A percentile compares a stretch with the other conserved stretches of the same genome.
These are phyloP conservation scores for Sinonovacula constricta DNA, from an alignment of 1,140 invertebrate species.

Conservation along the genomic window DNA sequence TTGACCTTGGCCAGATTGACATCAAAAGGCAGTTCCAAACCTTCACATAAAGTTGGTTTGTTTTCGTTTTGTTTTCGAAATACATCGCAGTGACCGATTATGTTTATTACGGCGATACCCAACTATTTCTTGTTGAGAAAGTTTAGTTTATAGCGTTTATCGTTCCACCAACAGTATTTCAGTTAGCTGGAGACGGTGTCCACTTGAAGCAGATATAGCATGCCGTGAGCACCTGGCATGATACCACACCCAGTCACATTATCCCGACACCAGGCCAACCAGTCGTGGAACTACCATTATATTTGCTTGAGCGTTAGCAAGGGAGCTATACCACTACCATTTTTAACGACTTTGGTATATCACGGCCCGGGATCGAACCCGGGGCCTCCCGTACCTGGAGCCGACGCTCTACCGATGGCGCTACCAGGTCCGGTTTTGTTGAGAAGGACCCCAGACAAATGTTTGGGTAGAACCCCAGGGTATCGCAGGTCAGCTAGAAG, in stretches of 20 bases:
- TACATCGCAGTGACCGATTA: too few species aligned
- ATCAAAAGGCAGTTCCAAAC: too few species aligned
- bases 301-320: not conserved
- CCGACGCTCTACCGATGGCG: not conserved
- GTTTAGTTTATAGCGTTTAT: not conserved
- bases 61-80: too few species aligned
- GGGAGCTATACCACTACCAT: not conserved
- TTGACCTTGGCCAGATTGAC: too few species aligned
- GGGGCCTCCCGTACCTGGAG: not conserved
- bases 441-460: not conserved
- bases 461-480: too few species aligned
- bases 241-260: not conserved
- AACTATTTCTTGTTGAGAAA: too few species aligned
- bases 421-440: too few species aligned
- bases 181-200: not conserved
- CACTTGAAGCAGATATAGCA: not conserved
- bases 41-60: too few species aligned
- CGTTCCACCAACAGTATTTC: not conserved
- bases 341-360: not conserved
- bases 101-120: too few species aligned
- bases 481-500: too few species aligned
- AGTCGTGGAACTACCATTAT: not conserved
- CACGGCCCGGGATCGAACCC: not conserved
- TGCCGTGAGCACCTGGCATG: not conserved
- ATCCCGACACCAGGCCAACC: slow-evolving; percentile 10